phyloP scores from a whole-genome alignment of 2,797 vertebrate genomes.

The Sebastes itinus region DNA sequence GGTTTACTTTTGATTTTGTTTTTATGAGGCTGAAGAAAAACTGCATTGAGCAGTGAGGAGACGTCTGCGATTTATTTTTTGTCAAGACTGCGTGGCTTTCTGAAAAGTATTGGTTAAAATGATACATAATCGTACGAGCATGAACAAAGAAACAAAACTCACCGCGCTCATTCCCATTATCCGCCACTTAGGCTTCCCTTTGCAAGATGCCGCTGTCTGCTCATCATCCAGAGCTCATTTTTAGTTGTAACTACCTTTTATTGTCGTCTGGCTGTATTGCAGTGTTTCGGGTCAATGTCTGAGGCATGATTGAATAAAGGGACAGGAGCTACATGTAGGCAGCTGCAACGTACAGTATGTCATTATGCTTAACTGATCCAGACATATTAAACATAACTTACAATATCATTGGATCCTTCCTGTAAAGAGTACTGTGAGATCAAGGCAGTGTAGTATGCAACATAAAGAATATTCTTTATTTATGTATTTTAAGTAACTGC shows the following conservation, averaged over 20 bases:
- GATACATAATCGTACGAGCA: neutral
- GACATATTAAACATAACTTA: neutral
- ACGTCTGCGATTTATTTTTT: neutral
- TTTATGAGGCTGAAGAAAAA: neutral
- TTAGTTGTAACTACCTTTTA: slow-evolving; percentile 6
- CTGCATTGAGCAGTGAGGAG: neutral
- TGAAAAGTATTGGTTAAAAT: slow-evolving; percentile 30
- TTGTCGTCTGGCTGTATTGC: neutral
- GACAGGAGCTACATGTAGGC: neutral
- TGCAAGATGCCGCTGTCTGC: slow-evolving; percentile 4
- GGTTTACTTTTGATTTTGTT: neutral
- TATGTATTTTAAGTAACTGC: neutral
- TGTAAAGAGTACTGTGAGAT: neutral
- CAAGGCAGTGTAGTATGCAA: neutral
- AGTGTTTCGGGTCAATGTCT: slow-evolving; percentile 22
- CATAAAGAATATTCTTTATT: neutral
- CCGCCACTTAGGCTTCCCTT: slow-evolving; percentile 10
- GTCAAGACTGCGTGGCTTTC: neutral
- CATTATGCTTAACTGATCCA: neutral
- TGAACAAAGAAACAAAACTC: slow-evolving; percentile 7
- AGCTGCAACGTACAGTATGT: neutral
- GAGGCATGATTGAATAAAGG: neutral
- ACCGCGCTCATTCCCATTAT: slow-evolving; percentile 1
- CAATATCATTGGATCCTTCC: neutral
- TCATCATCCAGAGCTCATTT: slow-evolving; percentile 12